phyloP scores from a whole-genome alignment of 2,888 invertebrate species.

The Nephrotoma appendiculata region DNA sequence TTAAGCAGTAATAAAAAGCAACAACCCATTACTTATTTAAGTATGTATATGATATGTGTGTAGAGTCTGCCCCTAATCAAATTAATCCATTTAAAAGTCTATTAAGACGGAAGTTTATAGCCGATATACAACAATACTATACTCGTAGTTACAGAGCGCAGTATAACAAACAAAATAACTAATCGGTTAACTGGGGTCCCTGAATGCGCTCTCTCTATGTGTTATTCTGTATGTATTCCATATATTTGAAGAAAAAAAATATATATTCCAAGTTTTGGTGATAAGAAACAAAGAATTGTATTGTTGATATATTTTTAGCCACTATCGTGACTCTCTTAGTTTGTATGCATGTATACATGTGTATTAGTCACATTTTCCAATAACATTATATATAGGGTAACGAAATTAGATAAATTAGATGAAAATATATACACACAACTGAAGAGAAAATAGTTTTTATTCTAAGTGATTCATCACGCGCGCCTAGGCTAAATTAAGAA shows the following conservation, averaged over 20 bases:
- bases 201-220: background rate
- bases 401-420: background rate
- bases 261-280: background rate
- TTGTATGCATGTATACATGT: background rate
- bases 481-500: background rate
- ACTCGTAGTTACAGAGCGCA: background rate
- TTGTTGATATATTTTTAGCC: background rate
- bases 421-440: background rate
- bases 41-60: background rate
- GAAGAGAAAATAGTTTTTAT: background rate
- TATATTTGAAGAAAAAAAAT: background rate
- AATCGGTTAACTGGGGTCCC: background rate
- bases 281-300: background rate
- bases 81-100: background rate
- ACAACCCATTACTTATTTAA: background rate
- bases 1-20: background rate
- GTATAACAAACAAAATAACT: background rate
- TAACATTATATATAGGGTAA: background rate
- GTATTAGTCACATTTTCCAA: background rate
- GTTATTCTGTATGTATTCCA: background rate
- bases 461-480: background rate
- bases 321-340: background rate
- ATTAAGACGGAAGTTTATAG: background rate
- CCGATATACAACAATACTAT: background rate
- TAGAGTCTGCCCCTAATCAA: background rate